These are phyloP conservation scores for Microtus richardsoni DNA, from an alignment of 2,113 vertebrate species.

Conservation along the genomic window DNA sequence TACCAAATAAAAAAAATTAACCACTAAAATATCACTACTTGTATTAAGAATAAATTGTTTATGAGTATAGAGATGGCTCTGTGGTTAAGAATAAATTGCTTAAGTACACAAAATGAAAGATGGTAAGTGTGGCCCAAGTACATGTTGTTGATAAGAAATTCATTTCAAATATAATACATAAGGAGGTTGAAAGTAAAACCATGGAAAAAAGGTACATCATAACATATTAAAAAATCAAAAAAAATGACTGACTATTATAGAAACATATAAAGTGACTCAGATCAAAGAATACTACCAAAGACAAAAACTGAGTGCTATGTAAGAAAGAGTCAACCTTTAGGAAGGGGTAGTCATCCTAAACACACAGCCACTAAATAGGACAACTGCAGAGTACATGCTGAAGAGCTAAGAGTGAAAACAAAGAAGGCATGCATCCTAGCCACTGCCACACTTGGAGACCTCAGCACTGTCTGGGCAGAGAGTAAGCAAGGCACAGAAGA, in stretches of 20 bases:
- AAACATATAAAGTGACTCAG: not conserved
- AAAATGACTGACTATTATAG: not conserved
- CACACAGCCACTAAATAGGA: not conserved
- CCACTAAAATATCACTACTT: not conserved
- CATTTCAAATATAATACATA: not conserved
- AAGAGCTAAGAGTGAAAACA: not conserved
- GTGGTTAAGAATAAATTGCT: not conserved
- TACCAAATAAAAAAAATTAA: not conserved
- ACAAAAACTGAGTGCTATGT: not conserved
- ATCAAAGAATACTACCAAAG: not conserved
- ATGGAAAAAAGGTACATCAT: not conserved
- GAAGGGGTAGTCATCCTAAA: not conserved
- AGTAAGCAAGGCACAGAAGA: not conserved
- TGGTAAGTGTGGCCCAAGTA: not conserved
- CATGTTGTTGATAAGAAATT: not conserved
- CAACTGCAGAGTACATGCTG: not conserved
- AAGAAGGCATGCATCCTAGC: not conserved
- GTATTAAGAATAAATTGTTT: not conserved
- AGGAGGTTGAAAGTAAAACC: not conserved
- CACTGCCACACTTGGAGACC: not conserved
- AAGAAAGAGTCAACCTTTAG: not conserved
- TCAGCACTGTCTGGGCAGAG: not conserved
- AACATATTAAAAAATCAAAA: not conserved
- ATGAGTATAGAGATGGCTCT: not conserved
- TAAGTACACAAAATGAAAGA: not conserved